These are phyloP conservation scores for Helicoverpa assulta DNA, from an alignment of 2,888 invertebrate species.

Conservation along the genomic window DNA sequence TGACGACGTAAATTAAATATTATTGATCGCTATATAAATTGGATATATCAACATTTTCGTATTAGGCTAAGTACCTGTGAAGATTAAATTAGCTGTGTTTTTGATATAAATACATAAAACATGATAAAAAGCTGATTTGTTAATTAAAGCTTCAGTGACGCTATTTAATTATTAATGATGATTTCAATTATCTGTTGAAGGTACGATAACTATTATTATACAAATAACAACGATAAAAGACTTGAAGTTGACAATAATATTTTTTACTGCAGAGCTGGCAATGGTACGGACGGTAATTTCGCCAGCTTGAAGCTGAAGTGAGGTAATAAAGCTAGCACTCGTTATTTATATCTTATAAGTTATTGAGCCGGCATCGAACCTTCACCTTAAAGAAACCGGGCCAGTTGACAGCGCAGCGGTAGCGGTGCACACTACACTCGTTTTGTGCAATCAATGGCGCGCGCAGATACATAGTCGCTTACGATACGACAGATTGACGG, in stretches of 20 bases:
- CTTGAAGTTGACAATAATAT: too few relatives aligned
- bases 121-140: constrained; percentile 15
- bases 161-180: neutral
- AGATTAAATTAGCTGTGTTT: too few relatives aligned
- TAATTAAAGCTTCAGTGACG: constrained; percentile 1
- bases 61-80: too few relatives aligned
- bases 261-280: neutral
- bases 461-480: constrained; percentile 28
- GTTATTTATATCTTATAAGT: constrained; percentile 65
- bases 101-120: too few relatives aligned
- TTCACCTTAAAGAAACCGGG: constrained; percentile 79
- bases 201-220: neutral
- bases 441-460: constrained; percentile 61
- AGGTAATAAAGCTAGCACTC: constrained; percentile 46
- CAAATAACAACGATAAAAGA: neutral
- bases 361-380: constrained; percentile 65
- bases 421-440: constrained; percentile 56
- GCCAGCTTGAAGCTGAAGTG: constrained; percentile 16
- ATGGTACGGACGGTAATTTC: constrained; percentile 11
- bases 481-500: constrained; percentile 16
- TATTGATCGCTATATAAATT: constrained; percentile 33
- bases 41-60: neutral
- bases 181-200: neutral
- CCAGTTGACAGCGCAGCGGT: constrained; percentile 65
- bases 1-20: constrained; percentile 31